Evolutionary conservation across 1,140 invertebrate genomes (phyloP), one percentile per base, ranked within the genome.

Genomic region (Solenopsis fugax): DNA sequence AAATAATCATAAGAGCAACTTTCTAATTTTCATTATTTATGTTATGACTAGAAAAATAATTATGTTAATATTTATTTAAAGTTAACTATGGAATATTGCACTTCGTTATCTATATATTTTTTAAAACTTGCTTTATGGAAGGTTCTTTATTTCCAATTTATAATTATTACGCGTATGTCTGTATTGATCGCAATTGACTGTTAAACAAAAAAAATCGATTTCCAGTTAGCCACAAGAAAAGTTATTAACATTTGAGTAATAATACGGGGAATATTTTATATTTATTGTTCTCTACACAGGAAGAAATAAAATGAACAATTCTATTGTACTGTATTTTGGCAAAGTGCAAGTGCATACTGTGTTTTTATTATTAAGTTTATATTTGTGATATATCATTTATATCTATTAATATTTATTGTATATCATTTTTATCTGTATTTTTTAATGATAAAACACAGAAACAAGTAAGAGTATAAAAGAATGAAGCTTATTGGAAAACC

Each of bases 401-500:
- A 34, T 52, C 4, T 12, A 41, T 41, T 41, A 2, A 24, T 45
- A 71, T n/a, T 71, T 56, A 52, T 54, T 13, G 56, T 41, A 60
- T 75, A n/a, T 34, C 1, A 37, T 76, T 45, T 60, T 41, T 50
- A 34, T 52, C 4, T 12, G 3, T 21, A 50, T 12, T 54, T 41
- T 52, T 52, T 52, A 69, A 78, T 64, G 29, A 77, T 76, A 41
- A 62, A 73, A 71, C 6, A 48, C 24, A n/a, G 24, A 24, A 62
- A 7, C 45, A 24, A 10, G 45, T 60, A 60, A 58, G 24, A 58
- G 48, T 54, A 54, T 85, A 16, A n/a, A 75, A 60, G 73, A 84
- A 75, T 56, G 80, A 84, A 56, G 41, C 12, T 84, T 85, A 85
- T 54, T 9, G 34, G 7, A n/a, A 34, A 71, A 5, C 4, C 16